Evolutionary conservation across 1,140 invertebrate species (phyloP), one percentile per base, ranked within the genome.

Genomic region (Zaprionus camerounensis): DNA sequence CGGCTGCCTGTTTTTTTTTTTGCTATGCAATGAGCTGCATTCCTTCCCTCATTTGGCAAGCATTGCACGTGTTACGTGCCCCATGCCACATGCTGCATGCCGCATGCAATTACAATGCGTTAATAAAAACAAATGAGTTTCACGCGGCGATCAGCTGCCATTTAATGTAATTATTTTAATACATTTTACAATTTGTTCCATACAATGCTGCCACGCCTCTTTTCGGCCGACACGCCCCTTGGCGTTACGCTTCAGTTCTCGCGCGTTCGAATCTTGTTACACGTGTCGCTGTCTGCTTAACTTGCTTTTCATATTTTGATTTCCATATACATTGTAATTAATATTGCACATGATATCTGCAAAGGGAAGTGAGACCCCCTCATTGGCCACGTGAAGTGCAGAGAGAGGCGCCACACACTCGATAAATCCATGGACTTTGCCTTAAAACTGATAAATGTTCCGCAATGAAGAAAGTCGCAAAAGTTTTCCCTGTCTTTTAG

Each of bases 141-240:
- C 71, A 65, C 49, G 34, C 34, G 44, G 71, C 64, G 84, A 87
- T 87, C 81, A 80, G 78, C 81, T 76, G 84, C 71, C 84, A 84
- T 87, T 87, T 84, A 87, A 90, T 87, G 84, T 78, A 87, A 87
- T 87, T 87, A 88, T 81, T 88, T 87, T 84, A 88, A 87, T 88
- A 80, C 78, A 80, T 88, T 88, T 84, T 81, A 76, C 81, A 82
- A 79, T 87, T 86, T 31, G 70, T 62, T 70, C 69, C 49, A 57
- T 82, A 65, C 41, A 71, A 62, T 53, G 53, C 55, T 41, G 53
- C 38, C 55, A 64, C 22, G 17, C n/a, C 58, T 20, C 36, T 7
- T 26, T 15, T 34, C 11, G 31, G 9, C 9, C 11, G 36, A 44
- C 59, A 24, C 28, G 11, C 28, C 20, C 20, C 20, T 26, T 38